Evolutionary conservation across 2,888 invertebrate genomes (phyloP), one percentile per base, ranked within the genome.

Genomic region (Tubulanus polymorphus): DNA sequence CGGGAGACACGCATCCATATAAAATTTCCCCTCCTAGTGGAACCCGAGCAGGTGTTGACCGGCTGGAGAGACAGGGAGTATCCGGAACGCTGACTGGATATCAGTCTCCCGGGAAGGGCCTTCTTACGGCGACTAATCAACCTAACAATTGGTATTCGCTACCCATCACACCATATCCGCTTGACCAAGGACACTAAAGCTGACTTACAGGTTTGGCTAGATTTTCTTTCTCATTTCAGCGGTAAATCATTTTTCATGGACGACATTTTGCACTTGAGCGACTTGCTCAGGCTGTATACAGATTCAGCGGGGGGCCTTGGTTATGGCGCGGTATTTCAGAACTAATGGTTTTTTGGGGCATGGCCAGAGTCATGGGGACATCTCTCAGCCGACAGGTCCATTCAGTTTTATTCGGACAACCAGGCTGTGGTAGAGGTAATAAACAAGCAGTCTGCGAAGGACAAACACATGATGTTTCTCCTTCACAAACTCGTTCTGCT

Each of bases 31-130:
- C 1, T 52, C 8, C 18, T 45, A 59, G 10, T 37, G 2, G 3
- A 61, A 30, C 6, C 63, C 61, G 1, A 59, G 35, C 10, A 59
- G 32, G 2, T 54, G 45, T 48, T 61, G 35, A 32, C 61, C 61
- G 12, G 20, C 20, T 12, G 54, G 61, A 26, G 53, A 54, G 3
- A 61, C 49, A 0, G 56, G 59, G 2, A 63, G 53, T 15, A 57
- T 18, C 1, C 60, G 23, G 26, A 56, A 60, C 25, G 57, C 58
- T 15, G 50, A 48, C 1, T 56, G 47, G 12, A 61, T 55, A 37
- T 61, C 61, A 2, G 61, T 59, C 50, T 59, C 59, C 0, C 54
- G 1, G 49, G 54, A 1, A 48, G 49, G 23, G 49, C 49, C 5
- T 54, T 54, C 29, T 26, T 48, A 3, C 18, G 54, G 5, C 1